phyloP scores from a whole-genome alignment of 2,888 invertebrate species.

The Epiblema foenella region DNA sequence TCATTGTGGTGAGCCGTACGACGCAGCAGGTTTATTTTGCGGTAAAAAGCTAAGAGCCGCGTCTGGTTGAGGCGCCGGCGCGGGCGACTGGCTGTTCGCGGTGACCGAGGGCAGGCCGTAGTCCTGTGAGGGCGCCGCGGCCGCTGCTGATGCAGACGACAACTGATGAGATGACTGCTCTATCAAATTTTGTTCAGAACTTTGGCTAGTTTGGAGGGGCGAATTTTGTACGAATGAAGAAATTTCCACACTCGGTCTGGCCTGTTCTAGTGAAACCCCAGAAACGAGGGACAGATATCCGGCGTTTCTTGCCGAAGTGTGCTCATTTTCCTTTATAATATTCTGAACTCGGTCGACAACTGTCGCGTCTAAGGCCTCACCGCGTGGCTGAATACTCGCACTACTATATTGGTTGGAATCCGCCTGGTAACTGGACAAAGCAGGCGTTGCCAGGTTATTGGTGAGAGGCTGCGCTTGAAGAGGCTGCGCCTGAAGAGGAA shows the following conservation, averaged over 20 bases:
- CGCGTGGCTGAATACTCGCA: slow-evolving; percentile 57
- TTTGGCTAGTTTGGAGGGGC: slow-evolving; percentile 49
- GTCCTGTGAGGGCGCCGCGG: slow-evolving; percentile 52
- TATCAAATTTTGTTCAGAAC: slow-evolving; percentile 47
- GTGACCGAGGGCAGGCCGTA: slow-evolving; percentile 61
- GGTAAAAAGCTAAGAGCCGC: slow-evolving; percentile 67
- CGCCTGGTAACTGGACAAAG: slow-evolving; percentile 71
- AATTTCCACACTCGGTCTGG: slow-evolving; percentile 75
- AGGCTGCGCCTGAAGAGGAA: slow-evolving; percentile 55
- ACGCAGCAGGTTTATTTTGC: slow-evolving; percentile 63
- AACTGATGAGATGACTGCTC: slow-evolving; percentile 52
- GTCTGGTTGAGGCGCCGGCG: slow-evolving; percentile 47
- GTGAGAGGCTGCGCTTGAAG: slow-evolving; percentile 57
- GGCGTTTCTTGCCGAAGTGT: slow-evolving; percentile 68
- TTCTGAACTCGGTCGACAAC: slow-evolving; percentile 71
- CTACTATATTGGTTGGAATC: slow-evolving; percentile 70
- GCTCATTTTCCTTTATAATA: slow-evolving; percentile 75
- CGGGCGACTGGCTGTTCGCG: slow-evolving; percentile 53
- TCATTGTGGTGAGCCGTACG: slow-evolving; percentile 73
- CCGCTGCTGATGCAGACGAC: slow-evolving; percentile 45
- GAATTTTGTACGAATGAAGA: slow-evolving; percentile 76
- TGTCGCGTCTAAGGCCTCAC: slow-evolving; percentile 68
- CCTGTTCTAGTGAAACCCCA: slow-evolving; percentile 73
- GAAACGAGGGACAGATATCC: slow-evolving; percentile 75
- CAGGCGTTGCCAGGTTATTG: slow-evolving; percentile 51